Conservation (phyloP, 2,797 vertebrate species). For the Manis javanica region DNA sequence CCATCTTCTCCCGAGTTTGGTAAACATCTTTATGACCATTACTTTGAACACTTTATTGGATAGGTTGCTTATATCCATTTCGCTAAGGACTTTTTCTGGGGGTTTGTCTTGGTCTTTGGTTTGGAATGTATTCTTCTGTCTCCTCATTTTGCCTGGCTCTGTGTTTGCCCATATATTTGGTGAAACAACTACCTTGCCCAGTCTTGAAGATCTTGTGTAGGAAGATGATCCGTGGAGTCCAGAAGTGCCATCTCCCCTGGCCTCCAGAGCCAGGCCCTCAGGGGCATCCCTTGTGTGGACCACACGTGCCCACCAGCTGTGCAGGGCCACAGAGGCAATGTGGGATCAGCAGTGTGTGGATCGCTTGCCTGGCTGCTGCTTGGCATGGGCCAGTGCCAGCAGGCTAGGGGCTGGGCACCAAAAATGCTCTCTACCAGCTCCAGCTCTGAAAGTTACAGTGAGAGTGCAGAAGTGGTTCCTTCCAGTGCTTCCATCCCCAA, state of each 20-base stretch:
- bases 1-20: background rate
- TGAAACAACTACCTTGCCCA: background rate
- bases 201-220: background rate
- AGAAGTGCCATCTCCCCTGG: background rate
- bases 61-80: background rate
- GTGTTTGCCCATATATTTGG: background rate
- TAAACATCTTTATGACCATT: background rate
- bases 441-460: background rate
- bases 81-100: background rate
- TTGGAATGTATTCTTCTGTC: background rate
- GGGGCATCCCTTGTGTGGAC: background rate
- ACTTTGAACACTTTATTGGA: background rate
- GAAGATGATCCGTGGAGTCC: background rate
- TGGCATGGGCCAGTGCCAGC: background rate
- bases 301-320: accelerated
- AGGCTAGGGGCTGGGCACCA: too few species aligned
- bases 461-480: background rate
- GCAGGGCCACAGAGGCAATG: background rate
- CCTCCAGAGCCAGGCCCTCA: background rate
- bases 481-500: background rate
- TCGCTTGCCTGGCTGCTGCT: background rate
- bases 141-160: background rate
- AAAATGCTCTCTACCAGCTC: background rate
- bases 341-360: background rate
- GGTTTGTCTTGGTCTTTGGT: background rate